Percentiles rank a stretch among this genome's conserved stretches.
Conservation (phyloP, 2,113 vertebrate genomes). For the Centrocercus urophasianus region DNA sequence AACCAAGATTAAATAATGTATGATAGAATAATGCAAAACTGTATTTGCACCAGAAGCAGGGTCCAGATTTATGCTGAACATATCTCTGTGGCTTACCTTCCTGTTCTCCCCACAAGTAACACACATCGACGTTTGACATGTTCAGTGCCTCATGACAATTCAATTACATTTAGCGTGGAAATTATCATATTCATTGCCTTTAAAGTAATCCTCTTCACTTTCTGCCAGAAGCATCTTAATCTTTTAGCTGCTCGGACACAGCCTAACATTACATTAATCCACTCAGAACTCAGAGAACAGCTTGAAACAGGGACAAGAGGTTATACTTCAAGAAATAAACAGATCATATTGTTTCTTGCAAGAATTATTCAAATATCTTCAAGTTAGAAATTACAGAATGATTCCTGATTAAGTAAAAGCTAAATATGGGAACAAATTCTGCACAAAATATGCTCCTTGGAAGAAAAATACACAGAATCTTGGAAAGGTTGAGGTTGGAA, state of each 20-base stretch:
- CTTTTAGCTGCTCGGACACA: neutral
- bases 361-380: constrained; percentile 1
- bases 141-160: constrained; percentile 37
- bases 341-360: neutral
- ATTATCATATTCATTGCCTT: constrained; percentile 46
- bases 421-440: neutral
- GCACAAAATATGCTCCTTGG: neutral
- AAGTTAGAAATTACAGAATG: neutral
- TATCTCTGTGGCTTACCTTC: neutral
- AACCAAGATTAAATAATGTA: neutral
- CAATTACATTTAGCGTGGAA: constrained; percentile 17
- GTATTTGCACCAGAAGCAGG: neutral
- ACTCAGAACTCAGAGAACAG: neutral
- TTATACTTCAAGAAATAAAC: neutral
- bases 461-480: neutral
- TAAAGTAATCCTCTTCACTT: constrained; percentile 54
- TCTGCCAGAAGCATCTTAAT: constrained; percentile 34
- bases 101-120: neutral
- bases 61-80: neutral
- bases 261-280: constrained; percentile 9
- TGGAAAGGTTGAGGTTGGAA: too few species aligned
- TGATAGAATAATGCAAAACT: neutral
- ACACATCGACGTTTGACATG: neutral
- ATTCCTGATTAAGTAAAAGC: constrained; percentile 4
- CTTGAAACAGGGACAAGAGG: neutral